Conservation (phyloP, 2,797 vertebrate species). For the Pogonophryne albipinna region DNA sequence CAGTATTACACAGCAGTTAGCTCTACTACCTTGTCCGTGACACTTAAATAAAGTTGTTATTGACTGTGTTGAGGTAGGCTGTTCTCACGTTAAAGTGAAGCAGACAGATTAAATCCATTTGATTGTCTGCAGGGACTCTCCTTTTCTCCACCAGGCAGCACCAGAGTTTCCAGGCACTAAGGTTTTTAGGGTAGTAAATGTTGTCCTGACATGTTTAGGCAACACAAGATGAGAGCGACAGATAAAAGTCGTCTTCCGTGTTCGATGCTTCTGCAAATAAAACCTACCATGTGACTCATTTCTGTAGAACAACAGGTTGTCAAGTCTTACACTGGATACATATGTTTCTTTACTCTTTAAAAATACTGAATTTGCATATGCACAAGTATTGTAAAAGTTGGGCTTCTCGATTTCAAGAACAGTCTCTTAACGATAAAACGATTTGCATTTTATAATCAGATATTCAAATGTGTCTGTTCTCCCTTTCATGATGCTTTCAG, state of each 20-base stretch:
- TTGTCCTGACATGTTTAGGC: conserved; percentile 39
- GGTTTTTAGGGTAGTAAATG: background rate
- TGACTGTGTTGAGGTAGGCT: background rate
- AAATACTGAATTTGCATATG: too few relatives aligned
- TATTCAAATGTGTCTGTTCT: too few relatives aligned
- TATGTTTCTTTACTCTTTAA: too few relatives aligned
- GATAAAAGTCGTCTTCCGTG: background rate
- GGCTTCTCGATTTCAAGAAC: too few relatives aligned
- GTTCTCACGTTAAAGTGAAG: background rate
- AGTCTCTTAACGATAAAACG: too few relatives aligned
- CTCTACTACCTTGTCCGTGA: background rate
- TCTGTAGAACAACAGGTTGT: too few relatives aligned
- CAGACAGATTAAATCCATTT: conserved; percentile 4
- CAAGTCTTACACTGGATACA: too few relatives aligned
- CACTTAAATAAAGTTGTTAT: background rate
- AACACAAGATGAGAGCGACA: background rate
- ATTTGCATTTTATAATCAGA: too few relatives aligned
- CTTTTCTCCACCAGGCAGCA: background rate
- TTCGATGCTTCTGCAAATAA: background rate
- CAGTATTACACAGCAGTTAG: background rate
- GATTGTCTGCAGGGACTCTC: background rate
- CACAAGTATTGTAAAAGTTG: too few relatives aligned
- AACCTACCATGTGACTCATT: too few relatives aligned
- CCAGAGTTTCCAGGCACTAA: background rate
- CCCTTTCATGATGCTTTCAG: too few relatives aligned